A percentile compares a stretch with the other conserved stretches of the same genome.
Conservation (phyloP, 1,140 invertebrate species). For the Macrosteles quadrilineatus region DNA sequence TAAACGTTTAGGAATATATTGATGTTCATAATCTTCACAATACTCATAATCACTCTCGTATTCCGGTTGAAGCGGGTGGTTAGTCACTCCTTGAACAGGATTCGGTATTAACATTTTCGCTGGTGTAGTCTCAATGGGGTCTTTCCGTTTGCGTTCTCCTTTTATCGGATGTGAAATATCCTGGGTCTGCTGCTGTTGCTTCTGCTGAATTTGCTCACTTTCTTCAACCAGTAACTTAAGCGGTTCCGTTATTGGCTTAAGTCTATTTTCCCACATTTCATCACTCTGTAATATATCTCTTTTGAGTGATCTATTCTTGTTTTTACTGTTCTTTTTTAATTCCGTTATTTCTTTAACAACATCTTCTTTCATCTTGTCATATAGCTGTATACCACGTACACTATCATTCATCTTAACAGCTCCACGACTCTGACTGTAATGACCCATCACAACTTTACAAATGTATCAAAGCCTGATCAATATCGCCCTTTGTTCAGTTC, state of each 20-base stretch:
- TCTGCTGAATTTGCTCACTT: too few species aligned
- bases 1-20: neutral
- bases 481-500: conserved; percentile 46
- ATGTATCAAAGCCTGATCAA: conserved; percentile 14
- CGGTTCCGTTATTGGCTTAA: neutral
- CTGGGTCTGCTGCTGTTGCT: too few species aligned
- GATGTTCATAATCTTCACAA: neutral
- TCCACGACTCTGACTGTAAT: neutral
- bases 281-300: conserved; percentile 26
- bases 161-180: too few species aligned
- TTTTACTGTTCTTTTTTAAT: conserved; percentile 19
- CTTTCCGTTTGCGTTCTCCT: neutral
- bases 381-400: too few species aligned
- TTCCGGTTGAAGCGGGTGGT: neutral
- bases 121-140: neutral
- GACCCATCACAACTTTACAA: conserved; percentile 5
- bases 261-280: conserved; percentile 29
- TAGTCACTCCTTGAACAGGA: neutral
- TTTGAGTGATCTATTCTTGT: conserved; percentile 31
- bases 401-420: conserved; percentile 1
- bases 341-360: neutral
- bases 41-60: conserved; percentile 14
- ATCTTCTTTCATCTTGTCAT: conserved; percentile 10
- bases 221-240: neutral
- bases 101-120: neutral